These are phyloP conservation scores for Nymphalis urticae DNA, from an alignment of 2,888 invertebrate species.

Conservation along the genomic window DNA sequence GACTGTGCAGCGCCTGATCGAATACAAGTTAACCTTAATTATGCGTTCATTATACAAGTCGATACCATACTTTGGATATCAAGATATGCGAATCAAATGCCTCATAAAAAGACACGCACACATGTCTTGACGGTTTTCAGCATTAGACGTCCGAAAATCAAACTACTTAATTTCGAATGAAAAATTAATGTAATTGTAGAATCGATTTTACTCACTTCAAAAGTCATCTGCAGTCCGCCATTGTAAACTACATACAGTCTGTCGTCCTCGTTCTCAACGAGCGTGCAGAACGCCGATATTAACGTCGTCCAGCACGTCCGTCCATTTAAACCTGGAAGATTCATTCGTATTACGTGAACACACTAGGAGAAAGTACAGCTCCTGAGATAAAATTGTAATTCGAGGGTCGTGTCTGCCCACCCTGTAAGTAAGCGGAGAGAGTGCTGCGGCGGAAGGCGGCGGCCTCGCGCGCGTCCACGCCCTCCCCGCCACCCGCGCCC, in stretches of 20 bases:
- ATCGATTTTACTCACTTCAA: constrained; percentile 80
- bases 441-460: constrained; percentile 92
- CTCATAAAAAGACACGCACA: no score
- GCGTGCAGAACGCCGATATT: constrained; percentile 92
- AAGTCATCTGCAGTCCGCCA: constrained; percentile 90
- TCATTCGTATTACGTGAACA: background rate
- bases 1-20: constrained; percentile 89
- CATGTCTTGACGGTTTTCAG: no score
- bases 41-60: no score
- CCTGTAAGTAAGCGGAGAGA: constrained; percentile 92
- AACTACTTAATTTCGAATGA: no score
- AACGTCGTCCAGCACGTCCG: constrained; percentile 97
- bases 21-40: no score
- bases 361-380: background rate
- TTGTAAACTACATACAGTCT: constrained; percentile 94
- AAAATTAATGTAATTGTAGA: no score
- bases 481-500: constrained; percentile 84
- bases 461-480: constrained; percentile 86
- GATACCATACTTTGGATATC: no score
- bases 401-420: constrained; percentile 47
- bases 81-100: no score
- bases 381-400: background rate
- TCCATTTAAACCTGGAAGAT: constrained; percentile 87
- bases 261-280: constrained; percentile 95
- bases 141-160: no score